Conservation (phyloP, 2,888 invertebrate genomes). For the Conchocele bisecta region DNA sequence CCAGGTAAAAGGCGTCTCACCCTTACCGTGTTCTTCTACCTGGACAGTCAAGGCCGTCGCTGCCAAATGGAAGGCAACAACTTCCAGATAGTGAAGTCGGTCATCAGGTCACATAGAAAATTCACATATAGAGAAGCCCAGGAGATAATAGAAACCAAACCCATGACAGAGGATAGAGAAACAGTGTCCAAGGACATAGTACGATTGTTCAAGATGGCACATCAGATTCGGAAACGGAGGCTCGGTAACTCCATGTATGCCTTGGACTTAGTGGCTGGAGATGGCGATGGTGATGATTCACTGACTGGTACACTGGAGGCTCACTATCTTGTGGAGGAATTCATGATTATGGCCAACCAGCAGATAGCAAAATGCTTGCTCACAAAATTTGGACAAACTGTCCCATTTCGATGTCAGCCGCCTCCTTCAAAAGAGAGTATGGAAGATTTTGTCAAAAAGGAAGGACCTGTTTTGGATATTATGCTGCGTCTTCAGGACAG, state of each 20-base stretch:
- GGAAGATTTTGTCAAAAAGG: conserved; percentile 27
- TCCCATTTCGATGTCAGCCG: conserved; percentile 49
- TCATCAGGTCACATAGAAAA: conserved; percentile 22
- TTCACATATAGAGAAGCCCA: conserved; percentile 50
- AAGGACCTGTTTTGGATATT: conserved; percentile 15
- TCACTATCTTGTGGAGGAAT: conserved; percentile 57
- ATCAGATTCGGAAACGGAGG: conserved; percentile 28
- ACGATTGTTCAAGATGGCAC: conserved; percentile 33
- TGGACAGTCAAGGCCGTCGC: conserved; percentile 12
- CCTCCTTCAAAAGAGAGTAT: conserved; percentile 23
- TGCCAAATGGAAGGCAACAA: neutral
- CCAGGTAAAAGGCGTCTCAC: conserved; percentile 48
- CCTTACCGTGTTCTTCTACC: conserved; percentile 53
- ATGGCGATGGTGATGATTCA: conserved; percentile 1
- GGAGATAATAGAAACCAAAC: conserved; percentile 4
- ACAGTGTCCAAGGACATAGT: conserved; percentile 11
- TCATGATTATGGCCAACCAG: conserved; percentile 52
- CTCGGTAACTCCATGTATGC: conserved; percentile 36
- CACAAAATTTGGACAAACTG: conserved; percentile 22
- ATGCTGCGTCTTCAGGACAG: conserved; percentile 32
- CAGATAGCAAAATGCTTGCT: conserved; percentile 34
- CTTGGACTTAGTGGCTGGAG: conserved; percentile 21
- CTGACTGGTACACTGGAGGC: conserved; percentile 26
- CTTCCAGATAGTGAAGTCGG: conserved; percentile 7
- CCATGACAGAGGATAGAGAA: neutral